These are phyloP conservation scores for Chondrosia reniformis DNA, from an alignment of 37 sponge, comb jelly and placozoan species.

Conservation along the genomic window DNA sequence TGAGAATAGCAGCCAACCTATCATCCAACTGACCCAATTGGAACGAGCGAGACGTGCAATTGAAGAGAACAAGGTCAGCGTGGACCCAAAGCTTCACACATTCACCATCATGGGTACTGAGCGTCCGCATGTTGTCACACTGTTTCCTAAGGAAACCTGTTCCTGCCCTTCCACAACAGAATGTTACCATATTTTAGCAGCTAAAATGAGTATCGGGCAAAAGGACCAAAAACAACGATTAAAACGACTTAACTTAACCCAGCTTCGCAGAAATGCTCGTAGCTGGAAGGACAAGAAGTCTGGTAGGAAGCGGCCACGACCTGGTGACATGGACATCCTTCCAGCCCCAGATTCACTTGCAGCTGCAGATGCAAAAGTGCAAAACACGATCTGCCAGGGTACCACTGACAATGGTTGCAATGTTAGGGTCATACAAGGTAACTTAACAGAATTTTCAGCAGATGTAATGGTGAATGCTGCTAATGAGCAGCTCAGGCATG, in stretches of 20 bases:
- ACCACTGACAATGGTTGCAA: slow-evolving; percentile 6
- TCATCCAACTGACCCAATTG: not conserved
- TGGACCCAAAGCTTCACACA: slow-evolving; percentile 6
- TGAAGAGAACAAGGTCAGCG: slow-evolving; percentile 13
- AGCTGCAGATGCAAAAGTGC: not conserved
- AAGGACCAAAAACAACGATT: not conserved
- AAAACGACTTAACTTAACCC: slow-evolving; percentile 31
- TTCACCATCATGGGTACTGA: slow-evolving; percentile 28
- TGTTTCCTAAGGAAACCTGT: slow-evolving; percentile 52
- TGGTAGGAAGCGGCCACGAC: slow-evolving; percentile 37
- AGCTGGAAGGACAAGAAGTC: slow-evolving; percentile 18
- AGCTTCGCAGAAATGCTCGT: slow-evolving; percentile 32
- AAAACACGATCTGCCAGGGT: not conserved
- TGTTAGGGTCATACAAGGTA: slow-evolving; percentile 25
- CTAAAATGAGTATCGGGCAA: slow-evolving; percentile 36
- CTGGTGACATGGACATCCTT: slow-evolving; percentile 19
- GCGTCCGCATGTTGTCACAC: slow-evolving; percentile 29
- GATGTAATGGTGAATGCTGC: slow-evolving; percentile 83
- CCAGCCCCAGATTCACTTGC: slow-evolving; percentile 8
- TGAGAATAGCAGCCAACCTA: slow-evolving; percentile 14
- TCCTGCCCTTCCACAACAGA: slow-evolving; percentile 40
- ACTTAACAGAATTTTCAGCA: slow-evolving; percentile 60
- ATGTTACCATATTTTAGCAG: slow-evolving; percentile 62
- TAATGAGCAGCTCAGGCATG: slow-evolving; percentile 54
- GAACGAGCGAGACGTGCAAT: slow-evolving; percentile 4